Evolutionary conservation across 2,797 vertebrate genomes (phyloP).

Genomic region (Forpus xanthops): DNA sequence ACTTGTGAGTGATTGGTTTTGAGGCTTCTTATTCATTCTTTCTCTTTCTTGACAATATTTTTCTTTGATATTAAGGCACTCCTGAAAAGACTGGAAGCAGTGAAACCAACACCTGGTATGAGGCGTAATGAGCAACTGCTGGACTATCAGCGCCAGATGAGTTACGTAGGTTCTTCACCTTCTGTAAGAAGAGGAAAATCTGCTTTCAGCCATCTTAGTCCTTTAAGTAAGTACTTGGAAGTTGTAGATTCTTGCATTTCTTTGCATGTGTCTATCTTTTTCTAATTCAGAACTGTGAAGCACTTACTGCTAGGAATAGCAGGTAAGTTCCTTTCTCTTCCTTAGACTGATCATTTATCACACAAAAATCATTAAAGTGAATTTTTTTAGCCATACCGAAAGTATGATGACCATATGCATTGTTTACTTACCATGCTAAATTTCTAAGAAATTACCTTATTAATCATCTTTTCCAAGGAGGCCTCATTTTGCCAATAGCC

Average conservation of each 20-base stretch:
- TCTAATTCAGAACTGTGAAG: not conserved
- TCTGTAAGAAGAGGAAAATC: slow-evolving; percentile 63
- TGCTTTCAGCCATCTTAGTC: slow-evolving; percentile 69
- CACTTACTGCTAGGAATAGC: not conserved
- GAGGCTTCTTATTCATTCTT: not conserved
- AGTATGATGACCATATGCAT: not conserved
- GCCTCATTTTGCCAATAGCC: not conserved
- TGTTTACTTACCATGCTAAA: not conserved
- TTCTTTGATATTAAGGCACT: slow-evolving; percentile 81
- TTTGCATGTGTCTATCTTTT: not conserved
- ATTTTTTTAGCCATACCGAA: not conserved
- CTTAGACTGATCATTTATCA: not conserved
- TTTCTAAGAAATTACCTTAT: not conserved
- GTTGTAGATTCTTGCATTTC: not conserved
- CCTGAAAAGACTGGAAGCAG: slow-evolving; percentile 88
- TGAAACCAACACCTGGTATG: slow-evolving; percentile 88
- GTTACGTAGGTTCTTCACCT: slow-evolving; percentile 73
- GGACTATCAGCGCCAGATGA: slow-evolving; percentile 86
- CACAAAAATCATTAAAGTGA: not conserved
- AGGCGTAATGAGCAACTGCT: slow-evolving; percentile 86
- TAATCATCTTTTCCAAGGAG: not conserved
- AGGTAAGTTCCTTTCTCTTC: not conserved
- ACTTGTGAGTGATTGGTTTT: not conserved
- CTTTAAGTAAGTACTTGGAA: slow-evolving; percentile 66
- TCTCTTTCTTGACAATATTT: not conserved